Base-by-base conservation (phyloP, 2,797 vertebrate species). In the Chaunax sp. region DNA sequence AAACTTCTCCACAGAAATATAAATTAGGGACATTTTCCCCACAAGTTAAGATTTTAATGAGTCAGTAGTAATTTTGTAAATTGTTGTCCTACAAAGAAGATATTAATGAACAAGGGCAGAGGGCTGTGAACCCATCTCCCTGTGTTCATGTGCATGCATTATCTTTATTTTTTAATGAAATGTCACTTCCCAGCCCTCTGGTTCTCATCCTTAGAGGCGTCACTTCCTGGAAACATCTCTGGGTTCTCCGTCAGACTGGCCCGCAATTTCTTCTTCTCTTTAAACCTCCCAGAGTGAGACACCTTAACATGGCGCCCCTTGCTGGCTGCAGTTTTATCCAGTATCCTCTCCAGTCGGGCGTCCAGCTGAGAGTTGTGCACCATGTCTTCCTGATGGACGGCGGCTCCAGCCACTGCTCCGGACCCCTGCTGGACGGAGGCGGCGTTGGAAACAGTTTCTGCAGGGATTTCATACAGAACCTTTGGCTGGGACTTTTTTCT, bases 291-390 rank as follows among this genome's bases (percentile, higher is more conserved):
- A 0, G 97, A 98, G 85, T 97, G 89, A 50, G 97, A 98, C 45
- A 98, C 97, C 59, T 96, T 96, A 60, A 97, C 95, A 0, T 97
- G 95, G 25, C 95, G 95, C 47, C 96, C 95, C 63, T 94, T 96
- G 14, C 86, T 92, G 72, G 51, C 93, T 0, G 87, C 67, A 54
- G 86, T 63, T 23, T 96, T 97, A 76, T 98, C 97, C 89, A 97
- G 93, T 1, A 98, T 95, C 82, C 95, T 95, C 87, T 96, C 97
- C 66, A 98, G 90, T 15, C 95, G 92, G 19, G 91, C 85, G 8
- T 93, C 85, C 69, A 95, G 94, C 72, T 94, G 87, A 12, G 81
- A 64, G 72, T 89, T 83, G 0, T 83, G 58, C 0, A 9, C 53
- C 1, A 35, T 37, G 16, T 52, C 79, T 6, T 78, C 65, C 0